Conservation (phyloP, 2,113 vertebrate species). For the Siniperca chuatsi region DNA sequence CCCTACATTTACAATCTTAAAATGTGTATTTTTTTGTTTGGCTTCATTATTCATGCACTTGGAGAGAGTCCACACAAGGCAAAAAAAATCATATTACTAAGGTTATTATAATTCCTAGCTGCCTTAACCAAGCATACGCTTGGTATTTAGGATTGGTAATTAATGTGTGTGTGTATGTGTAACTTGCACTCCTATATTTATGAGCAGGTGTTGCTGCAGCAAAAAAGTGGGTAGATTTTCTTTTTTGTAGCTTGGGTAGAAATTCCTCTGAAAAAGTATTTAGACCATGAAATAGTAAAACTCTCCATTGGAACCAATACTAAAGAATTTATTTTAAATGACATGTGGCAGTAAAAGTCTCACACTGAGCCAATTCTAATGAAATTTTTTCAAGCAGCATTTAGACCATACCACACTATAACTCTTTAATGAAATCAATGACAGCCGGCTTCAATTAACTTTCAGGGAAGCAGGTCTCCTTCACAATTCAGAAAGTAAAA, state of each 20-base stretch:
- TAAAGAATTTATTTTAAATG: slow-evolving; percentile 48
- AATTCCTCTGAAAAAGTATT: slow-evolving; percentile 35
- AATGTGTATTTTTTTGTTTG: not conserved
- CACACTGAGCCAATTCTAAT: slow-evolving; percentile 40
- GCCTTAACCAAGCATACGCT: not conserved
- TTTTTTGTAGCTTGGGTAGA: not conserved
- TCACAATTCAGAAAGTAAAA: slow-evolving; percentile 32
- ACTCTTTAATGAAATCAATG: slow-evolving; percentile 54
- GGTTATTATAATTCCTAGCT: not conserved
- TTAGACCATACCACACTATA: slow-evolving; percentile 23
- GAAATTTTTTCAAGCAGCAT: slow-evolving; percentile 25
- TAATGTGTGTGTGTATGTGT: not conserved
- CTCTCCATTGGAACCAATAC: slow-evolving; percentile 24
- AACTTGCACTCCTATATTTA: not conserved
- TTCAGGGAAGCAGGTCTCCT: slow-evolving; percentile 46
- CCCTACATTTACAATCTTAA: not conserved
- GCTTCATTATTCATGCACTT: not conserved
- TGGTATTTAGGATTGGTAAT: not conserved
- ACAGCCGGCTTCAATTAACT: slow-evolving; percentile 60
- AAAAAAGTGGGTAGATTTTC: not conserved
- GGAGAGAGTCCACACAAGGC: not conserved
- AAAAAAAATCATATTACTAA: not conserved
- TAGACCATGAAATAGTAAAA: slow-evolving; percentile 41
- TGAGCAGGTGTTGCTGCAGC: not conserved
- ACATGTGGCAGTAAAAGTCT: slow-evolving; percentile 41